These are phyloP conservation scores for Horisme vitalbata DNA, from an alignment of 2,888 invertebrate genomes.

Conservation along the genomic window DNA sequence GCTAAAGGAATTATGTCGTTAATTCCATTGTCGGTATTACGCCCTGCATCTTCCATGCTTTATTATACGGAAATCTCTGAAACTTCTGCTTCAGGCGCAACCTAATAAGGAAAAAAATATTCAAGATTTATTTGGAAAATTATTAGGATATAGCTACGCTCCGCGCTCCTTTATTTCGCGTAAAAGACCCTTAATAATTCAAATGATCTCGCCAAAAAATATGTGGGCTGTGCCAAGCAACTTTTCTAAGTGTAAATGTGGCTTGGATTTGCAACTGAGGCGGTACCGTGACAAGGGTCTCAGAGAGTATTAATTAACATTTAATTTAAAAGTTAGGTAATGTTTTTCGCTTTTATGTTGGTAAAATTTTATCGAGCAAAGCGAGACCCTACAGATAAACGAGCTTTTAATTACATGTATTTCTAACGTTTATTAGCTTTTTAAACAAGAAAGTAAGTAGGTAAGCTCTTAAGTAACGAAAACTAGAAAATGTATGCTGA, in stretches of 20 bases:
- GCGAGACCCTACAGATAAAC: not conserved
- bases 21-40: slow-evolving; percentile 48
- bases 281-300: slow-evolving; percentile 47
- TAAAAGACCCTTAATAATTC: slow-evolving; percentile 35
- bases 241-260: slow-evolving; percentile 39
- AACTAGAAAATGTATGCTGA: too few species aligned
- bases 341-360: slow-evolving; percentile 41
- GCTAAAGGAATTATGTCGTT: slow-evolving; percentile 40
- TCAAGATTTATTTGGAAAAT: slow-evolving; percentile 53
- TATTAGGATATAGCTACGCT: slow-evolving; percentile 44
- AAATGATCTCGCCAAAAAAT: slow-evolving; percentile 29
- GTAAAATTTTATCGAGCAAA: slow-evolving; percentile 15
- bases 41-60: slow-evolving; percentile 40
- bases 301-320: slow-evolving; percentile 52
- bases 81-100: slow-evolving; percentile 42
- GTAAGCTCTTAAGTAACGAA: too few species aligned
- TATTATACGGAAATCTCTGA: slow-evolving; percentile 49
- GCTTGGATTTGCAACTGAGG: slow-evolving; percentile 45
- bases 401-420: slow-evolving; percentile 2
- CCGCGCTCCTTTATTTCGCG: slow-evolving; percentile 31
- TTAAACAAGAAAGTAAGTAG: too few species aligned
- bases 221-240: slow-evolving; percentile 33
- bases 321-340: slow-evolving; percentile 45
- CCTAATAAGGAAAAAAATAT: slow-evolving; percentile 57
- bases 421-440: not conserved